Evolutionary conservation across 2,113 vertebrate genomes (phyloP), one percentile per base, ranked within the genome.

Genomic region (Calyptommatus sinebrachiatus): DNA sequence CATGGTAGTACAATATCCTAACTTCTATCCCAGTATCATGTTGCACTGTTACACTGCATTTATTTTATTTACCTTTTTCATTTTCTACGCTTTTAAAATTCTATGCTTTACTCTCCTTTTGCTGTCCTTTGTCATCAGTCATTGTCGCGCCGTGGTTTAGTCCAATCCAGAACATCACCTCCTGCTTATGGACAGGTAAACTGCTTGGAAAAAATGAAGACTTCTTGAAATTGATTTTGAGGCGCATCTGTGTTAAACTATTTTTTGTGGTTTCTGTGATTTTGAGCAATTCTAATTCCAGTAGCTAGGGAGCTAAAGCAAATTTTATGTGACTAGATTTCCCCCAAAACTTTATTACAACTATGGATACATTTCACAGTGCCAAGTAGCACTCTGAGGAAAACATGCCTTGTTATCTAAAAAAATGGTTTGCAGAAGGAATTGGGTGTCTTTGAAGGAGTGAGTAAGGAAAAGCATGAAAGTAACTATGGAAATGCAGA

Each of bases 121-220:
- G 48, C 9, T 60, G 21, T 35, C 29, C 75, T 91, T 88, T 81
- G 85, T 87, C 79, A 76, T 85, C 82, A 86, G 86, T 87, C 89
- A 83, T 79, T 86, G 41, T 83, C 86, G 31, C 83, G 82, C 0
- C 84, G 71, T 84, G 87, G 89, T 80, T 85, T 91, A 84, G 80
- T 88, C 68, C 88, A 89, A 57, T 84, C 86, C 87, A 90, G 90
- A 88, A 85, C 85, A 76, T 57, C 89, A 78, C 46, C 90, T 84
- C 71, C 79, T 68, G 84, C 80, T 78, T 71, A 85, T 0, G 79
- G 84, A 89, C 91, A 92, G 91, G 91, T 92, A 91, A 91, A 89
- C 60, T 82, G 68, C 77, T 65, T 24, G 46, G 53, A 50, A 69
- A 20, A 76, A 71, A 74, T 45, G 79, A 45, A 57, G 76, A 22